Evolutionary conservation across 2,888 invertebrate species (phyloP), one percentile per base, ranked within the genome.

Genomic region (Pogonocherus hispidulus): DNA sequence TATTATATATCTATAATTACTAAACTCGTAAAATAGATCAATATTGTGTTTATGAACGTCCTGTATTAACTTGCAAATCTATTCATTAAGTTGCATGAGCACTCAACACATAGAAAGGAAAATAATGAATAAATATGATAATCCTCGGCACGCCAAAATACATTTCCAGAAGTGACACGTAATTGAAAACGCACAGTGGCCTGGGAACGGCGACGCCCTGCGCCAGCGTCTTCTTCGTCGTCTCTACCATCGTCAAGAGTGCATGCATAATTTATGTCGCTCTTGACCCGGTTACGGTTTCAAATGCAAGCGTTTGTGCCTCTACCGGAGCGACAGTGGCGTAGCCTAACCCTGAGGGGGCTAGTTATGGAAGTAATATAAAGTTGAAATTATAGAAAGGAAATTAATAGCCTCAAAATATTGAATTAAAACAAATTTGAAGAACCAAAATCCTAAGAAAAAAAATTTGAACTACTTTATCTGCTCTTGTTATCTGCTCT

Each of bases 91-190:
- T 41, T 14, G 14, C 16, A 16, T 2, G 41, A 41, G 41, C 14
- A 14, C 41, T 41, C 41, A 14, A 5, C 37, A 20, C 20, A 11
- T n/a, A n/a, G 63, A 69, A 73, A 67, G 62, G 66, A 62, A 67
- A 66, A 62, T 74, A 70, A 75, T 76, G 72, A 77, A 77, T 77
- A 75, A 73, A 71, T 73, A 76, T 70, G 71, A 69, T 73, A 76
- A 73, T 76, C 71, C 73, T 63, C 64, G 69, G 73, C 74, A 75
- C 75, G 74, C 71, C 74, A 76, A 73, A 77, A 76, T 72, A 76
- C 74, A 71, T 73, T 59, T 69, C 69, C 56, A 64, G 47, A 47
- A 63, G 75, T 71, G 65, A 65, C 60, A 55, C 63, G 63, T 76
- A 75, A 76, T 76, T 76, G 78, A 68, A 77, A 70, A 70, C 66